These are phyloP conservation scores for Gambusia holbrooki DNA, from an alignment of 2,113 vertebrate genomes.

Conservation along the genomic window DNA sequence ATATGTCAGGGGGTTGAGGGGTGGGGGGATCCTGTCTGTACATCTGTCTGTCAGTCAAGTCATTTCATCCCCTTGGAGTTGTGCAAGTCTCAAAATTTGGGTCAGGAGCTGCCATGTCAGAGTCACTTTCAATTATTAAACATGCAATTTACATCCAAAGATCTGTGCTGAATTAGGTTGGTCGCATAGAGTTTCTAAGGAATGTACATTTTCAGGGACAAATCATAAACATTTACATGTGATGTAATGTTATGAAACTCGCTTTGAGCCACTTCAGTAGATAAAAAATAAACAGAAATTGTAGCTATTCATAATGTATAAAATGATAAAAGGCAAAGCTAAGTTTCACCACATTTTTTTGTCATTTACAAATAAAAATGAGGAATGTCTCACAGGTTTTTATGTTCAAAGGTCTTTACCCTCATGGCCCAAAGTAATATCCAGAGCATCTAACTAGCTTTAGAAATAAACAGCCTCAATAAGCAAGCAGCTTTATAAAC, in stretches of 20 bases:
- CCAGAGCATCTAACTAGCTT: neutral
- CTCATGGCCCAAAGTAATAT: neutral
- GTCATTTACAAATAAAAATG: neutral
- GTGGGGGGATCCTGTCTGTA: constrained; percentile 53
- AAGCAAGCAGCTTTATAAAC: neutral
- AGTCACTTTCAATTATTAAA: constrained; percentile 65
- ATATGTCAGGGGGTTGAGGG: constrained; percentile 49
- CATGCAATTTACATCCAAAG: constrained; percentile 24
- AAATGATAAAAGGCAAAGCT: neutral
- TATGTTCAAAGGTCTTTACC: neutral
- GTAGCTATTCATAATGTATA: neutral
- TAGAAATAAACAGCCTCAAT: neutral
- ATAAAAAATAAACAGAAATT: constrained; percentile 3
- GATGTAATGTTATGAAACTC: constrained; percentile 28
- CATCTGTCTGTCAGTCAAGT: constrained; percentile 66
- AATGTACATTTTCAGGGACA: constrained; percentile 34
- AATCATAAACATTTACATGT: constrained; percentile 17
- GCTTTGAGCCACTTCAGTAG: constrained; percentile 7
- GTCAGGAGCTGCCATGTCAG: constrained; percentile 47
- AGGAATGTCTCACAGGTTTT: no score
- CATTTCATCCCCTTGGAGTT: constrained; percentile 54
- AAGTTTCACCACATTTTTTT: neutral
- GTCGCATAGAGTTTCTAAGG: constrained; percentile 22
- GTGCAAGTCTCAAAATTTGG: constrained; percentile 41
- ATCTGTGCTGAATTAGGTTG: constrained; percentile 20